phyloP scores from a whole-genome alignment of 2,113 vertebrate species.

The Lophotis ruficrista region DNA sequence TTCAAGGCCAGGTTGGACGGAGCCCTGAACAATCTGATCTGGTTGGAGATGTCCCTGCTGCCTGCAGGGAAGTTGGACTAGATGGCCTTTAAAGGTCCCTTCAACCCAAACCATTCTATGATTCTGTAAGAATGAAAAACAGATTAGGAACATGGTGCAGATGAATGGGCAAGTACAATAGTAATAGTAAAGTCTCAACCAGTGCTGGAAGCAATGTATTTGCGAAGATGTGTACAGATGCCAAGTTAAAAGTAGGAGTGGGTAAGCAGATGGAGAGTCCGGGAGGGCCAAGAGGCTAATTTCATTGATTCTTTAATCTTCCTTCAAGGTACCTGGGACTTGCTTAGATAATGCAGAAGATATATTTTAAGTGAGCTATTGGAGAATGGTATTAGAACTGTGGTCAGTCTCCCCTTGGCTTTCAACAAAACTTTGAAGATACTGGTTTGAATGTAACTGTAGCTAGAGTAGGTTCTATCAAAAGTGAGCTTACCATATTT shows the following conservation, averaged over 20 bases:
- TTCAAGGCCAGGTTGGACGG: too few species aligned
- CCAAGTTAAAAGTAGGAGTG: background rate
- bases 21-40: too few species aligned
- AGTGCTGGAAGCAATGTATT: background rate
- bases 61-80: too few species aligned
- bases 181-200: background rate
- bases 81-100: too few species aligned
- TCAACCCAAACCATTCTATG: too few species aligned
- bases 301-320: background rate
- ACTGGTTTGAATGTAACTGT: background rate
- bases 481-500: background rate
- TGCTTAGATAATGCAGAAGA: background rate
- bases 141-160: background rate
- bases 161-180: background rate
- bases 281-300: background rate
- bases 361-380: background rate
- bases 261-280: background rate
- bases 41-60: too few species aligned
- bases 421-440: background rate
- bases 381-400: background rate
- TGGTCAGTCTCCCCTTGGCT: background rate
- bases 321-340: background rate
- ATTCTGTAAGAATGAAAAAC: background rate
- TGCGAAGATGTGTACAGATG: background rate
- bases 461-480: background rate